Conservation (phyloP, 2,113 vertebrate genomes). For the Albula glossodonta region DNA sequence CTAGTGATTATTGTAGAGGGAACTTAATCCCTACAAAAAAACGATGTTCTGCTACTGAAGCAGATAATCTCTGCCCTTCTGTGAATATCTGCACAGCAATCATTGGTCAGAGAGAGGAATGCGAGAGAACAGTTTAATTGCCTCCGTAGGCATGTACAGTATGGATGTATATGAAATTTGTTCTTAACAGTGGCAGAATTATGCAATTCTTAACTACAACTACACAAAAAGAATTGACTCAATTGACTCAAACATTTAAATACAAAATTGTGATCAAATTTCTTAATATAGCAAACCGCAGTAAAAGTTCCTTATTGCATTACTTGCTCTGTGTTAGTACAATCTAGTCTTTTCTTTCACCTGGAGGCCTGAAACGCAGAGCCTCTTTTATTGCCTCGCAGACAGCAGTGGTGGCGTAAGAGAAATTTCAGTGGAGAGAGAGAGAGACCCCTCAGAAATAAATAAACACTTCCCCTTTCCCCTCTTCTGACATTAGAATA, state of each 20-base stretch:
- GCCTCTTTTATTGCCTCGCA: too few species aligned
- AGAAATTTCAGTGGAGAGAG: background rate
- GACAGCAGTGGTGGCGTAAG: background rate
- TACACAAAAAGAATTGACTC: background rate
- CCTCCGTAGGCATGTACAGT: conserved; percentile 26
- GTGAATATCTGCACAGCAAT: conserved; percentile 29
- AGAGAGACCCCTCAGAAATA: background rate
- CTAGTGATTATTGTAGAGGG: background rate
- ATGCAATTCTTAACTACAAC: conserved; percentile 19
- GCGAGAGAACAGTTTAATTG: conserved; percentile 46
- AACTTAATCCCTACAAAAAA: background rate
- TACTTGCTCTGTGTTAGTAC: background rate
- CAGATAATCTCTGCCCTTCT: background rate
- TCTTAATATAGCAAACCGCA: background rate
- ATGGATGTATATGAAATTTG: conserved; percentile 8
- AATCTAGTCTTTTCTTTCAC: background rate
- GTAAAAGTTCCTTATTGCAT: background rate
- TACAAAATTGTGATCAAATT: conserved; percentile 8
- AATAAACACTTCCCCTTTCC: conserved; percentile 15
- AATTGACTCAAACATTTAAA: conserved; percentile 26
- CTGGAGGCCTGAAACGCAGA: too few species aligned
- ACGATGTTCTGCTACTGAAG: background rate
- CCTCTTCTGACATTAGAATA: background rate
- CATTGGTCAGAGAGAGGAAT: conserved; percentile 20
- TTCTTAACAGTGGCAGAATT: conserved; percentile 31